Base-by-base conservation (phyloP, 37 sponge, comb jelly and placozoan species). In the Beroe ovata region DNA sequence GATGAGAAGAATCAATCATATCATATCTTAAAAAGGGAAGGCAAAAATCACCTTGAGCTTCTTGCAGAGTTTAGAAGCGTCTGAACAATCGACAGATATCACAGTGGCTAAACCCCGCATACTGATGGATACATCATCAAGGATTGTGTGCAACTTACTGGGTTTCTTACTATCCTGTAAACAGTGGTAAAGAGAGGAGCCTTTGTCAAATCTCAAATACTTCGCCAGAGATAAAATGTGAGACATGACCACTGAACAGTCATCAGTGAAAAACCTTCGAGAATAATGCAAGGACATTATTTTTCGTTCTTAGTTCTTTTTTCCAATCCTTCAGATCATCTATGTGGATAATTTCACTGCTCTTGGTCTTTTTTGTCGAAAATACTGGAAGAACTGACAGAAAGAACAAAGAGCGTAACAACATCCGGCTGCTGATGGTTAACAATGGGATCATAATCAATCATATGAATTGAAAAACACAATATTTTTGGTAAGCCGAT, bases 261-360 rank as follows among this genome's bases (percentile, higher is more conserved):
- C n/a, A n/a, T 63, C 8, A n/a, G 64, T 23, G 8, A 88, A 71
- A 41, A 22, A 35, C 64, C 64, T 90, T 90, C 20, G 60, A n/a
- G 58, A 96, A 94, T 16, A 94, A 60, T 0, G 60, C 92, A 38
- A 96, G 90, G 11, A 96, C 92, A 62, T 93, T 96, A n/a, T 69
- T 91, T 14, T 90, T 71, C 35, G 95, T 94, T 38, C 88, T 90
- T 14, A 96, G 64, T 0, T 94, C 64, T 91, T 94, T 96, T 72
- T 96, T 96, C 92, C 92, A 96, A 6, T 63, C 93, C 72, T 96
- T 96, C 21, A 91, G 25, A 38, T 94, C 94, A 1, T 91, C 90
- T 26, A 96, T 90, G 0, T 89, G 88, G 26, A 89, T 64, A 3
- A 91, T 88, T 20, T 64, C 69, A 61, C 84, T 88, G 21, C 6